Evolutionary conservation across 1,140 invertebrate species (phyloP).

Genomic region (Homalodisca vitripennis): DNA sequence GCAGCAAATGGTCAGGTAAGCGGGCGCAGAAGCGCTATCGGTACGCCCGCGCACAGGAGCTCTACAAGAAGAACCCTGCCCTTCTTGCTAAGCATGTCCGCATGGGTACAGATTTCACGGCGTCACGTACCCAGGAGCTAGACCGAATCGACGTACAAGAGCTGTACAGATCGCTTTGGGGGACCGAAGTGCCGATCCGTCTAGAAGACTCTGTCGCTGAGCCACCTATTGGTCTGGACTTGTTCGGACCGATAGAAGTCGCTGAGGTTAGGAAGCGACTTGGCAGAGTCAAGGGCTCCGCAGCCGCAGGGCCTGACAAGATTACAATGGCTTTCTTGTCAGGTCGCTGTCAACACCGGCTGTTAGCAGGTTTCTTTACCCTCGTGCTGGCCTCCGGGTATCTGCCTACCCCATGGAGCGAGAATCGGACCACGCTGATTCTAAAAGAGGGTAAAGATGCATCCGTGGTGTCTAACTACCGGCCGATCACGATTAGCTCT

Average conservation of each 20-base stretch:
- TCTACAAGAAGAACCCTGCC: too few relatives aligned
- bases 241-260: constrained; percentile 6
- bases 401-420: constrained; percentile 38
- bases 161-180: too few relatives aligned
- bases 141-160: background rate
- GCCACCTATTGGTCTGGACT: background rate
- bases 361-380: constrained; percentile 27
- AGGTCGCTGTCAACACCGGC: background rate
- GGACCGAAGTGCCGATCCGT: too few relatives aligned
- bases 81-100: too few relatives aligned
- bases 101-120: too few relatives aligned
- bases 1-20: too few relatives aligned
- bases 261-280: constrained; percentile 19
- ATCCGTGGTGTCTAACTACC: constrained; percentile 33
- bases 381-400: constrained; percentile 23
- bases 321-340: constrained; percentile 28
- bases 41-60: too few relatives aligned
- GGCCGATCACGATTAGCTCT: constrained; percentile 41
- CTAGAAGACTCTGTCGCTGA: background rate
- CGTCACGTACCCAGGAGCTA: too few relatives aligned
- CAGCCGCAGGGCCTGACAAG: constrained; percentile 32
- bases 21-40: background rate
- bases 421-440: constrained; percentile 43
- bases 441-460: constrained; percentile 39
- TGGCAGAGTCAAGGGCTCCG: background rate